phyloP scores from a whole-genome alignment of 2,888 invertebrate genomes.

The Idaea biselata region DNA sequence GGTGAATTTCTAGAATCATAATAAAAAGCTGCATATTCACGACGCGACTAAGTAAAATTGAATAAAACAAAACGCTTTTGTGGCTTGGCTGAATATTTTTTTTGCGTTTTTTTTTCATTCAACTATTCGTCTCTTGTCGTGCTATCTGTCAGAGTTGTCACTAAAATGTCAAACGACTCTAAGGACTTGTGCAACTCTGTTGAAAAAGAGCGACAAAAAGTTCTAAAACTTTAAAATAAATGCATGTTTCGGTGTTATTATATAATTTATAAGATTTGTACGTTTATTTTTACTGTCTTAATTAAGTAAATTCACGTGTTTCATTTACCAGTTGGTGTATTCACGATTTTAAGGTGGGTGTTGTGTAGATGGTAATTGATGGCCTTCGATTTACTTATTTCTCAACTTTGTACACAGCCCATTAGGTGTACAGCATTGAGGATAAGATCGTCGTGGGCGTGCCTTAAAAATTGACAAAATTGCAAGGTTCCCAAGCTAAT shows the following conservation, averaged over 20 bases:
- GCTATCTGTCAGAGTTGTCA: not conserved
- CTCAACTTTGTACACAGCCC: constrained; percentile 63
- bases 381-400: constrained; percentile 73
- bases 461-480: constrained; percentile 43
- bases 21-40: not conserved
- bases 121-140: not conserved
- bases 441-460: constrained; percentile 59
- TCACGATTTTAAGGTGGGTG: constrained; percentile 41
- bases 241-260: not conserved
- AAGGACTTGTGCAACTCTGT: not conserved
- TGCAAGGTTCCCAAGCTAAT: constrained; percentile 43
- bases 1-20: too few species aligned
- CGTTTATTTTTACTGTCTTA: not conserved
- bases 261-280: not conserved
- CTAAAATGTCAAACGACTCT: not conserved
- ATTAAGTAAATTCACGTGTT: constrained; percentile 2
- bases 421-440: constrained; percentile 53
- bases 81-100: not conserved
- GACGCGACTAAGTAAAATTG: not conserved
- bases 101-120: not conserved
- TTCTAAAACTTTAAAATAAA: not conserved
- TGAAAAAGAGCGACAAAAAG: not conserved
- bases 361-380: constrained; percentile 49
- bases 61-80: not conserved
- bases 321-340: constrained; percentile 24